A percentile compares a stretch with the other conserved stretches of the same genome.
Conservation (phyloP, 1,140 invertebrate species). For the Pachypsylla venusta region DNA sequence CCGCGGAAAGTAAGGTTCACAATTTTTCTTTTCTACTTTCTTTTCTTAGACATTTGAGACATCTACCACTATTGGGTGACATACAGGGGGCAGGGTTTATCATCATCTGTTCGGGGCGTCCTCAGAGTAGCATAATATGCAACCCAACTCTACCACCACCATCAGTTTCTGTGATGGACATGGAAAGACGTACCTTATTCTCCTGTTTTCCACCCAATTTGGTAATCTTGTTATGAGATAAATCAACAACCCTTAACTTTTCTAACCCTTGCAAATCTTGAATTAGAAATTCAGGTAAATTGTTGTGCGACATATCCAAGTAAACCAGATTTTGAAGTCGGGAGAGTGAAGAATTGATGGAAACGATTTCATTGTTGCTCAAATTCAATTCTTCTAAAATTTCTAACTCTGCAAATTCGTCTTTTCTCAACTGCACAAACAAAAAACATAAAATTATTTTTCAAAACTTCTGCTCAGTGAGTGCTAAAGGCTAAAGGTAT, state of each 20-base stretch:
- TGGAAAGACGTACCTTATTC: conserved; percentile 37
- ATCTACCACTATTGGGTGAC: no score
- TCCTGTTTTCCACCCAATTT: conserved; percentile 47
- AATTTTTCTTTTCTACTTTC: no score
- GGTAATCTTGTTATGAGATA: conserved; percentile 56
- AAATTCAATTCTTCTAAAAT: conserved; percentile 47
- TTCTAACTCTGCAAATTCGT: conserved; percentile 53
- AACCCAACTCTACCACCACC: no score
- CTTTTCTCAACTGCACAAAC: conserved; percentile 41
- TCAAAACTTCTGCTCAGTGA: neutral
- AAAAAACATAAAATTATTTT: neutral
- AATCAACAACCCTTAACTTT: conserved; percentile 46
- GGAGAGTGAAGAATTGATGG: conserved; percentile 54
- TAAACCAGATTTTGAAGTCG: conserved; percentile 45
- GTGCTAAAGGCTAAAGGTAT: no score
- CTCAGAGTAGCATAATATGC: no score
- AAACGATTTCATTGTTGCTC: conserved; percentile 49
- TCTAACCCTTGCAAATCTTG: conserved; percentile 54
- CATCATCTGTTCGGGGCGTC: no score
- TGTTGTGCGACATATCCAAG: conserved; percentile 57
- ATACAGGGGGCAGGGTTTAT: no score
- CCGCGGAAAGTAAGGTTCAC: no score
- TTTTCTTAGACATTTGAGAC: no score
- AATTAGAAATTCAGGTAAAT: conserved; percentile 56
- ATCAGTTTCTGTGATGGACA: no score